A percentile compares a stretch with the other conserved stretches of the same genome.
phyloP scores from a whole-genome alignment of 2,888 invertebrate species.

The Mantis religiosa region DNA sequence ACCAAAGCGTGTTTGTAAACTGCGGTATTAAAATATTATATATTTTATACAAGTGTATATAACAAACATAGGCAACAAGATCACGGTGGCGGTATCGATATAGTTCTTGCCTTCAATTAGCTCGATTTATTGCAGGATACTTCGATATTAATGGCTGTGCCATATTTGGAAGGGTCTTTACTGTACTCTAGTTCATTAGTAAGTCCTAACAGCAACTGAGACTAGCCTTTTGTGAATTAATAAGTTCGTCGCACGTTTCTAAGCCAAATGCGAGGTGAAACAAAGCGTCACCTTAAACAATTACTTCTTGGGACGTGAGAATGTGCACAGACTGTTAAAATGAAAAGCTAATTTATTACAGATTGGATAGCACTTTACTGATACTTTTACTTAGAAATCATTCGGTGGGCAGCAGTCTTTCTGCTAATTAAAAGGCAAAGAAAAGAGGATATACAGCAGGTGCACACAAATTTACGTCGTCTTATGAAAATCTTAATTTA shows the following conservation, averaged over 20 bases:
- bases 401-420: too few relatives aligned
- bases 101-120: not conserved
- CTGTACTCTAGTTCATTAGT: not conserved
- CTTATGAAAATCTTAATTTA: too few relatives aligned
- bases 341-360: too few relatives aligned
- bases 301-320: not conserved
- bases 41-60: not conserved
- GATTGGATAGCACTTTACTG: too few relatives aligned
- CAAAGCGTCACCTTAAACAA: not conserved
- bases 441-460: too few relatives aligned
- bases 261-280: too few relatives aligned
- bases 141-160: not conserved
- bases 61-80: not conserved
- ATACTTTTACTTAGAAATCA: too few relatives aligned
- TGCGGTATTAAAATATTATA: not conserved
- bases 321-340: too few relatives aligned
- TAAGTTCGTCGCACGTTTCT: too few relatives aligned
- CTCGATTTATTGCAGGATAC: not conserved
- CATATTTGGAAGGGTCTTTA: too few relatives aligned
- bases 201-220: not conserved
- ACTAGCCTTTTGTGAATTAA: not conserved
- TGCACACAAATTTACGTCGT: too few relatives aligned
- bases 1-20: not conserved
- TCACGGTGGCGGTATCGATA: not conserved
- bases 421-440: too few relatives aligned